Percentiles rank a stretch among this genome's conserved stretches.
phyloP scores from a whole-genome alignment of 1,140 invertebrate genomes.

The Pseudomyrmex gracilis region DNA sequence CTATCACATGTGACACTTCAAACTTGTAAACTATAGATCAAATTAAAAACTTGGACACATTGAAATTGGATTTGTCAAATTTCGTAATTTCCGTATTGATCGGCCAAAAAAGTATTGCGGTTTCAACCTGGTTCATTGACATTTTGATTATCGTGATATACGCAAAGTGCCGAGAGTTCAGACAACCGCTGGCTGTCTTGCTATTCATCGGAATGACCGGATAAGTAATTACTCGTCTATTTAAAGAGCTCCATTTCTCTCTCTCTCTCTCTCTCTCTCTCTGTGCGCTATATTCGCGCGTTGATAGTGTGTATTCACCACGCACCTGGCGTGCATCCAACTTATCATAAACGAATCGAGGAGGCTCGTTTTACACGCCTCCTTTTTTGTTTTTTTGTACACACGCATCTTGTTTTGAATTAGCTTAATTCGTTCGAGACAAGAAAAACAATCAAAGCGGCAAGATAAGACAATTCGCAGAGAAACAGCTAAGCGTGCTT shows the following conservation, averaged over 20 bases:
- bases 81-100: too few species aligned
- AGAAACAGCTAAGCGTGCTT: neutral
- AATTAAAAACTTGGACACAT: too few species aligned
- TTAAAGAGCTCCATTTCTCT: slow-evolving; percentile 44
- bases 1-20: too few species aligned
- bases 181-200: slow-evolving; percentile 18
- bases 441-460: neutral
- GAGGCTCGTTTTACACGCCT: slow-evolving; percentile 14
- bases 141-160: slow-evolving; percentile 38
- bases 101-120: neutral
- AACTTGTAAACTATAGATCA: too few species aligned
- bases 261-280: neutral
- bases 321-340: slow-evolving; percentile 33
- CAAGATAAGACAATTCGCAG: too few species aligned
- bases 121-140: slow-evolving; percentile 16
- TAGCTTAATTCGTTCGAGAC: neutral
- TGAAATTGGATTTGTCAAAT: too few species aligned
- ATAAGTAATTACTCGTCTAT: slow-evolving; percentile 58
- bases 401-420: too few species aligned
- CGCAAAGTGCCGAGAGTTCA: slow-evolving; percentile 28
- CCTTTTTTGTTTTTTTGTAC: neutral
- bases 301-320: slow-evolving; percentile 9
- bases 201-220: slow-evolving; percentile 32
- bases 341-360: slow-evolving; percentile 22
- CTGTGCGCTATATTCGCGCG: slow-evolving; percentile 32